phyloP scores from a whole-genome alignment of 2,797 vertebrate species.

The Propithecus perrieri region DNA sequence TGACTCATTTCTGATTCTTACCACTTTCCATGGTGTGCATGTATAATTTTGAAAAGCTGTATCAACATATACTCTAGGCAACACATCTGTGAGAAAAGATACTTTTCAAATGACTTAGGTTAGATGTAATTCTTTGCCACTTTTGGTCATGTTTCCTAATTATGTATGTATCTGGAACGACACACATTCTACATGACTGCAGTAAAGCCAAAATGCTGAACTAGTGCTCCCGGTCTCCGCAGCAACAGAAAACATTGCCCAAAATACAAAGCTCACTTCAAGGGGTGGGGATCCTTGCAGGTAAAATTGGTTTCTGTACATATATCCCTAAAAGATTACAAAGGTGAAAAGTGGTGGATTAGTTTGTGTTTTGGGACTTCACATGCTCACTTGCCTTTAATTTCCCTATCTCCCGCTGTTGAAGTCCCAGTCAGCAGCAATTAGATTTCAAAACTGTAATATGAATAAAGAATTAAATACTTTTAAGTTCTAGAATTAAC shows the following conservation, averaged over 20 bases:
- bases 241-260: not conserved
- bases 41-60: not conserved
- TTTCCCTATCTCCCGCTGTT: not conserved
- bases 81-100: not conserved
- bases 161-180: not conserved
- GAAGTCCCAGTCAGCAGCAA: slow-evolving; percentile 23
- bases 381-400: slow-evolving; percentile 32
- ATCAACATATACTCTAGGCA: not conserved
- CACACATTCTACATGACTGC: not conserved
- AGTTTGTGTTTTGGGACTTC: not conserved
- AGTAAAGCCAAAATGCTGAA: not conserved
- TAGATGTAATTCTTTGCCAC: not conserved
- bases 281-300: not conserved
- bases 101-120: not conserved
- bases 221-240: not conserved
- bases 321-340: not conserved
- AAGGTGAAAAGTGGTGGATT: not conserved
- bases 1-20: not conserved
- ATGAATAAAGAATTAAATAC: slow-evolving; percentile 29
- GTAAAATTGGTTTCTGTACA: not conserved
- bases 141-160: not conserved
- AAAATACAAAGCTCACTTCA: not conserved
- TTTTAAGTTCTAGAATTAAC: slow-evolving; percentile 38
- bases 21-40: not conserved
- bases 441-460: slow-evolving; percentile 44